Evolutionary conservation across 2,888 invertebrate species (phyloP), one percentile per base, ranked within the genome.

Genomic region (Epirrita christyi): DNA sequence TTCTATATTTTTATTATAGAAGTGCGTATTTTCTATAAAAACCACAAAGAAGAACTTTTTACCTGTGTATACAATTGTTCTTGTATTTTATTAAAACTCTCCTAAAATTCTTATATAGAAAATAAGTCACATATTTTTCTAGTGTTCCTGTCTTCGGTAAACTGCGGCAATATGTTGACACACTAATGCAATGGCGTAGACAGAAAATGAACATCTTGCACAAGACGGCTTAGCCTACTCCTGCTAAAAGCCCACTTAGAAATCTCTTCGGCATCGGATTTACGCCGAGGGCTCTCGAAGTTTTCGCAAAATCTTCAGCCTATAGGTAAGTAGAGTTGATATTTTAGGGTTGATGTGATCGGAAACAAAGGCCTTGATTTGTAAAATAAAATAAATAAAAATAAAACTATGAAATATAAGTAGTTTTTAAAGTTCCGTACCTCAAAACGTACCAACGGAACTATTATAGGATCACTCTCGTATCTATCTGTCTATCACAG

Each of bases 181-280:
- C 67, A 64, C 64, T 67, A 69, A 69, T 69, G 69, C 69, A 85
- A 81, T 81, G 79, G 80, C 74, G 78, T 78, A 81, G 80, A 83
- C 76, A 84, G 83, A 85, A 21, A 89, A 86, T 87, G 85, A 84
- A 86, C 86, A 83, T 85, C 81, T 84, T 87, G 88, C 83, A 81
- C 76, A 77, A 83, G 87, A 85, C 84, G 88, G 88, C 88, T 92
- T 87, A 91, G 86, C 88, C 86, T 81, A 85, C 86, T 88, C 80
- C 79, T 81, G 78, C 88, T 91, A 91, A 91, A 91, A 92, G 91
- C 91, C 88, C 89, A 91, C 91, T 92, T 89, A 90, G 85, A 87
- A 80, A 85, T 85, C 87, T 87, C 85, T 86, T 87, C 85, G 80
- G 78, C 75, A 76, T 71, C 83, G 89, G 89, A 89, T 90, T 88